A percentile compares a stretch with the other conserved stretches of the same genome.
Evolutionary conservation across 2,888 invertebrate genomes (phyloP).

Genomic region (Shargacucullia verbasci): DNA sequence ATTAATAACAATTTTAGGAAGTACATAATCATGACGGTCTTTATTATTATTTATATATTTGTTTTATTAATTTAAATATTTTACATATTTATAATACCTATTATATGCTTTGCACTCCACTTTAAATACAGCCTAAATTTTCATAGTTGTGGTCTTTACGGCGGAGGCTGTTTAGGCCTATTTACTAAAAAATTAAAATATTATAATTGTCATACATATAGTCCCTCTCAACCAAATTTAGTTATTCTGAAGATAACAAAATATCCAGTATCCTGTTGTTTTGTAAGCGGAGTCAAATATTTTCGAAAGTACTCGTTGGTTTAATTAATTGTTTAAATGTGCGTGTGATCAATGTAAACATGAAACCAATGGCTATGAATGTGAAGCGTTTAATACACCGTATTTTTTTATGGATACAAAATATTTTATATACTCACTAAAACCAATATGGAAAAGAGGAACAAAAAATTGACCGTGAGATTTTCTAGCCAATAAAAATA

Average conservation of each 20-base stretch:
- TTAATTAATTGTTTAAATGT: no score
- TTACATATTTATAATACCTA: constrained; percentile 56
- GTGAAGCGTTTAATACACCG: no score
- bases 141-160: constrained; percentile 49
- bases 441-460: no score
- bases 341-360: no score
- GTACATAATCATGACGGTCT: constrained; percentile 63
- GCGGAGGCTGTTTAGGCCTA: constrained; percentile 7
- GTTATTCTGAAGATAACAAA: constrained; percentile 2
- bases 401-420: no score
- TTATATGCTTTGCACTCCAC: constrained; percentile 61
- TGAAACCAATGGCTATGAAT: no score
- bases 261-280: no score
- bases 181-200: constrained; percentile 39
- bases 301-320: no score
- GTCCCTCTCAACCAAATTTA: neutral
- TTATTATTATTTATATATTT: constrained; percentile 55
- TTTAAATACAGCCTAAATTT: constrained; percentile 53
- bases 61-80: constrained; percentile 42
- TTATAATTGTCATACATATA: constrained; percentile 5
- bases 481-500: no score
- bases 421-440: no score
- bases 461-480: no score
- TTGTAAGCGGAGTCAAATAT: no score
- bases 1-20: constrained; percentile 76